Percentiles rank a stretch among this genome's conserved stretches.
These are phyloP conservation scores for Papilio protenor DNA, from an alignment of 2,888 invertebrate species.

Conservation along the genomic window DNA sequence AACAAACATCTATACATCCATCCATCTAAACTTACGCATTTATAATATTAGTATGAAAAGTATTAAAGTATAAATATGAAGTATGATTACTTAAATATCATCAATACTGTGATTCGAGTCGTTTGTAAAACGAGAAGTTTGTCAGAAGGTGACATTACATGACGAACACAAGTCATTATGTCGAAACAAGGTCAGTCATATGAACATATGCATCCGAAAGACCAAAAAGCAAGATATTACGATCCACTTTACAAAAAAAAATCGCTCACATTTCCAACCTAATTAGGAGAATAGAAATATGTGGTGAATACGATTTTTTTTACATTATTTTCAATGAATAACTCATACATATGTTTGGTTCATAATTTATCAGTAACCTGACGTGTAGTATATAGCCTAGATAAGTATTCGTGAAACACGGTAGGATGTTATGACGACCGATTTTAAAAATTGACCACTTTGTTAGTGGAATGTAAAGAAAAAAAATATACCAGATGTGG, in stretches of 20 bases:
- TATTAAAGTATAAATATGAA: too few relatives aligned
- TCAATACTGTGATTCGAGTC: slow-evolving; percentile 57
- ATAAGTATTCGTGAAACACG: slow-evolving; percentile 37
- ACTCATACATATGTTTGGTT: slow-evolving; percentile 8
- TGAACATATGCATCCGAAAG: neutral
- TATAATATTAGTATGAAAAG: too few relatives aligned
- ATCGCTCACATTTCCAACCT: neutral
- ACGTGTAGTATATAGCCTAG: slow-evolving; percentile 29
- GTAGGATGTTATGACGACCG: slow-evolving; percentile 46
- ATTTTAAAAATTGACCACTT: slow-evolving; percentile 57
- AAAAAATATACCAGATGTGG: slow-evolving; percentile 81
- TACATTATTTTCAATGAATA: neutral
- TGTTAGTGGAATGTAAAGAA: slow-evolving; percentile 72
- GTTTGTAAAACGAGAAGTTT: slow-evolving; percentile 68
- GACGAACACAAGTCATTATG: slow-evolving; percentile 19
- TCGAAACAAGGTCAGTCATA: slow-evolving; percentile 22
- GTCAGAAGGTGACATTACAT: slow-evolving; percentile 49
- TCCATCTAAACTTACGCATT: too few relatives aligned
- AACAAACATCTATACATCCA: too few relatives aligned
- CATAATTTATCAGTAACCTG: neutral
- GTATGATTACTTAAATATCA: too few relatives aligned
- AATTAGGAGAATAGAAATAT: neutral
- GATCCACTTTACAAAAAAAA: neutral
- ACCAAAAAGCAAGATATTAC: neutral
- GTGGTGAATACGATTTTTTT: neutral